Conservation (phyloP, 2,888 invertebrate genomes). For the Pristionchus mayeri region DNA sequence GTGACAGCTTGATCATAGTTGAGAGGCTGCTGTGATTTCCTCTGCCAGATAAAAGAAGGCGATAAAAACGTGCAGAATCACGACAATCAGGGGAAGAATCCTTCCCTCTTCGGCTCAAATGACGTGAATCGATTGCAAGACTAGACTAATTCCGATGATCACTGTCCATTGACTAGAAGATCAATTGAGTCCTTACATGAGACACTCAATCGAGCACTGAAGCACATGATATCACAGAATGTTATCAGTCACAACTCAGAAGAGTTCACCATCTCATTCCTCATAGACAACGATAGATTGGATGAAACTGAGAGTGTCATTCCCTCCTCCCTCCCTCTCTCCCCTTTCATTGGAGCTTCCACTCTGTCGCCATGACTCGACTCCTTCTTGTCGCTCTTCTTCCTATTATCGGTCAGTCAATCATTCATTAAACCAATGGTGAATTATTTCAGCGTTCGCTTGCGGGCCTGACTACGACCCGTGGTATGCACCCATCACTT, state of each 20-base stretch:
- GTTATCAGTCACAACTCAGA: background rate
- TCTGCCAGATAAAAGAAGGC: too few relatives aligned
- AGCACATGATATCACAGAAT: background rate
- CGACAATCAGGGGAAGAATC: too few relatives aligned
- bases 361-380: background rate
- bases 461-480: constrained; percentile 26
- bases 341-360: background rate
- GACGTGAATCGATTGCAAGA: background rate
- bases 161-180: too few relatives aligned
- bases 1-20: too few relatives aligned
- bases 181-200: too few relatives aligned
- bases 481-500: too few relatives aligned
- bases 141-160: background rate
- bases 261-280: background rate
- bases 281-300: background rate
- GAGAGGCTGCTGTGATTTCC: too few relatives aligned
- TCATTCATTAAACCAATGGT: too few relatives aligned
- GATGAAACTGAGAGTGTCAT: background rate
- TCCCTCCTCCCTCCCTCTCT: background rate
- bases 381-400: background rate
- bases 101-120: background rate
- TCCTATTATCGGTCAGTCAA: background rate
- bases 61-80: too few relatives aligned
- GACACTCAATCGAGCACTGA: background rate
- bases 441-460: background rate